Evolutionary conservation across 92 coral and sea anemone genomes (phyloP).

Genomic region (Blastomussa wellsi): DNA sequence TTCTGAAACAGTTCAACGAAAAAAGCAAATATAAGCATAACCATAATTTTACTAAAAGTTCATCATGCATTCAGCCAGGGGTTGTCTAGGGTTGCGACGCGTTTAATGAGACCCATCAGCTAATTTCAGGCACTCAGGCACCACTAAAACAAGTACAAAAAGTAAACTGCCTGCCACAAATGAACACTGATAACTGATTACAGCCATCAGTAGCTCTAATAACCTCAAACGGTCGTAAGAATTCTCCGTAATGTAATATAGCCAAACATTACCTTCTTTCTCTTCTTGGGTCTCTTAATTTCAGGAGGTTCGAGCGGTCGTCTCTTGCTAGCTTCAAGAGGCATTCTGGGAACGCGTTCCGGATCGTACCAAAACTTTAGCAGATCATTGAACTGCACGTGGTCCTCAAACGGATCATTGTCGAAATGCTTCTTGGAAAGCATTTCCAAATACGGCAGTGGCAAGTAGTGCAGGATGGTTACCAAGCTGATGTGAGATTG

Average conservation of each 20-base stretch:
- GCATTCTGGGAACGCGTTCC: slow-evolving; percentile 73
- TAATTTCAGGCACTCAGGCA: too few relatives aligned
- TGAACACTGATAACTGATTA: neutral
- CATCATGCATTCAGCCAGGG: too few relatives aligned
- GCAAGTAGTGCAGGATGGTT: slow-evolving; percentile 80
- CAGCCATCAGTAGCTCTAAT: neutral
- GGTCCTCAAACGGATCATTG: slow-evolving; percentile 80
- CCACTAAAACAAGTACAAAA: too few relatives aligned
- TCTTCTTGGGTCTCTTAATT: slow-evolving; percentile 12
- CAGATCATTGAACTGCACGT: slow-evolving; percentile 88
- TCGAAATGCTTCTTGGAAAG: slow-evolving; percentile 80
- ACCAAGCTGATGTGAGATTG: slow-evolving; percentile 95
- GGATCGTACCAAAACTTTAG: slow-evolving; percentile 91
- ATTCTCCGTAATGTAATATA: too few relatives aligned
- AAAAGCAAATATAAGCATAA: too few relatives aligned
- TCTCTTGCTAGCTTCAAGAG: slow-evolving; percentile 77
- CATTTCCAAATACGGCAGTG: slow-evolving; percentile 76
- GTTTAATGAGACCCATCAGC: too few relatives aligned
- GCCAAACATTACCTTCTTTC: slow-evolving; percentile 20
- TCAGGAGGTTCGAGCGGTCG: slow-evolving; percentile 50
- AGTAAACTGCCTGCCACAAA: neutral
- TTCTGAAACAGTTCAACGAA: too few relatives aligned
- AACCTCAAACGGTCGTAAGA: neutral
- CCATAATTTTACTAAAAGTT: too few relatives aligned
- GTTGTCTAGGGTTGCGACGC: too few relatives aligned